These are phyloP conservation scores for Oxygymnocypris stewartii DNA, from an alignment of 2,113 vertebrate genomes.

Conservation along the genomic window DNA sequence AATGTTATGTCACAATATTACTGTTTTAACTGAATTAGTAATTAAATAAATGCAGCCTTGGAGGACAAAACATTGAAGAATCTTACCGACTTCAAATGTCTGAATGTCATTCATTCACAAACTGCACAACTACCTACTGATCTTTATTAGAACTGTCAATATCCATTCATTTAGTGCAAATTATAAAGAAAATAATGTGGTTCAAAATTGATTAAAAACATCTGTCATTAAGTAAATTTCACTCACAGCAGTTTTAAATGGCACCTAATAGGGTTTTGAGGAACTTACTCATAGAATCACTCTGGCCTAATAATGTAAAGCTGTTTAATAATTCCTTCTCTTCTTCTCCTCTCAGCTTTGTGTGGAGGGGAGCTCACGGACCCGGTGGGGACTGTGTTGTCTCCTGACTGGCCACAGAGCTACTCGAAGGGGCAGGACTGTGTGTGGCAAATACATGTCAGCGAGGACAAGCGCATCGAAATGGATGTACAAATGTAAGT, in stretches of 20 bases:
- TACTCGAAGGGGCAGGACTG: conserved; percentile 90
- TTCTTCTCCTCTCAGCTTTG: conserved; percentile 71
- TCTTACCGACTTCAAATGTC: not conserved
- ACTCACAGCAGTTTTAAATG: not conserved
- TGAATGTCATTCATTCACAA: not conserved
- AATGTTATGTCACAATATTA: not conserved
- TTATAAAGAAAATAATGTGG: not conserved
- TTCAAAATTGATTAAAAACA: not conserved
- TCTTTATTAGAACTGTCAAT: not conserved
- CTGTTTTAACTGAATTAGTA: not conserved
- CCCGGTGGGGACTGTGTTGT: conserved; percentile 83
- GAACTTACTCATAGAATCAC: not conserved
- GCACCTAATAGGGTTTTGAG: not conserved
- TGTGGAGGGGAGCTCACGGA: conserved; percentile 88
- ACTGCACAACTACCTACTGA: not conserved
- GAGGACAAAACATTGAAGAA: not conserved
- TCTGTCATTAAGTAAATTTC: not conserved
- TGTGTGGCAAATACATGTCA: conserved; percentile 88
- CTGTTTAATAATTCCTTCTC: conserved; percentile 22
- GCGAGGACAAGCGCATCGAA: conserved; percentile 87
- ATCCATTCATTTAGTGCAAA: not conserved
- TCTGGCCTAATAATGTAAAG: not conserved
- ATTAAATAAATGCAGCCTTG: not conserved
- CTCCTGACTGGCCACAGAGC: conserved; percentile 91
- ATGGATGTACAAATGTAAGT: conserved; percentile 90